Base-by-base conservation (phyloP, 2,113 vertebrate species). In the Rhea pennata region DNA sequence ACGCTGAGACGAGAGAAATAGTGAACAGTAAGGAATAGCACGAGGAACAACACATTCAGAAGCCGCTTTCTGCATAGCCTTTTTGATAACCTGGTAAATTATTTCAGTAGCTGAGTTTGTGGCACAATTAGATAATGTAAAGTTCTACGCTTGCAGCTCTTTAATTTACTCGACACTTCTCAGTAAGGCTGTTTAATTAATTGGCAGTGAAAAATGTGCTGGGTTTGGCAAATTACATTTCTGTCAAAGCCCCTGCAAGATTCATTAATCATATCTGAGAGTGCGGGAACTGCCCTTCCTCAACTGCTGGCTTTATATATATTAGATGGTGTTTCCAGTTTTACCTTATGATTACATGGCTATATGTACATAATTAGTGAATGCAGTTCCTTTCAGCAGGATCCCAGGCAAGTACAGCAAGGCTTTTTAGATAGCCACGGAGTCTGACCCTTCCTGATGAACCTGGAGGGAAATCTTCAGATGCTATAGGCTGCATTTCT, bases 161-260 rank as follows among this genome's bases (percentile, higher is more conserved):
- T 96, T 96, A 94, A 97, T 97, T 97, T 97, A 95, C 67, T 94
- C 95, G 84, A 87, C 74, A 77, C 65, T 91, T 88, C 88, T 96
- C 56, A 67, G 75, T 67, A 82, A 93, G 73, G 75, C 75, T 92
- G 80, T 84, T 91, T 96, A 96, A 96, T 98, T 97, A 97, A 98
- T 94, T 97, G 94, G 90, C 82, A 95, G 90, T 95, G 93, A 95
- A 97, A 96, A 98, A 96, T 77, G 56, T 76, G 84, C 93, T 92
- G 78, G 94, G 94, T 97, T 96, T 96, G 88, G 95, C 88, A 95
- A 97, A 96, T 84, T 96, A 94, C 92, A 81, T 96, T 94, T 95
- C 80, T 96, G 91, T 96, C 94, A 94, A 87, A 96, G 44, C 59
- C 81, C 71, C 50, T 46, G 50, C 71, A 95, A 90, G 80, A 92